A percentile compares a stretch with the other conserved stretches of the same genome.
phyloP scores from a whole-genome alignment of 37 sponge, comb jelly and placozoan genomes.

The Beroe forskalii region DNA sequence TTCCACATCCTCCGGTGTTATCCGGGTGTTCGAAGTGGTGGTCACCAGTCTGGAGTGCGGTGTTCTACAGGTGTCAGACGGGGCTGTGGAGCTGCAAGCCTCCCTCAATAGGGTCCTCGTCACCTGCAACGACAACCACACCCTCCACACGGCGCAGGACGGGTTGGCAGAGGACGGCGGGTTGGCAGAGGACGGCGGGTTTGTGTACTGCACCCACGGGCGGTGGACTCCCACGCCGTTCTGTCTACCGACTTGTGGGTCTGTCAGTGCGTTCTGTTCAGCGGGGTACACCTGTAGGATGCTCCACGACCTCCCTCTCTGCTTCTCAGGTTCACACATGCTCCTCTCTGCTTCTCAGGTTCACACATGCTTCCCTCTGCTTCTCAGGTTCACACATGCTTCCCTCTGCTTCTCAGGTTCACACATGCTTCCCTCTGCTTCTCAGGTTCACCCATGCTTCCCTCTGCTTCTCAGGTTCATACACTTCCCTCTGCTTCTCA shows the following conservation, averaged over 20 bases:
- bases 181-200: not conserved
- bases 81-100: not conserved
- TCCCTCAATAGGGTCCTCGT: not conserved
- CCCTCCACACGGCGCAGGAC: not conserved
- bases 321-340: not conserved
- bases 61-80: not conserved
- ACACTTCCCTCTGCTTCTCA: too few species aligned
- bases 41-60: not conserved
- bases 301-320: not conserved
- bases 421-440: too few species aligned
- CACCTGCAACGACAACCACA: not conserved
- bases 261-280: not conserved
- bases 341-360: too few species aligned
- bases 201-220: not conserved
- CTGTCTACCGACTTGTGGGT: not conserved
- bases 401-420: too few species aligned
- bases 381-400: too few species aligned
- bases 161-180: not conserved
- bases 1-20: not conserved
- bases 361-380: too few species aligned
- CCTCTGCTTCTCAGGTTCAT: too few species aligned
- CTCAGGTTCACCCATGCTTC: too few species aligned
- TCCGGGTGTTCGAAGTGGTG: not conserved
- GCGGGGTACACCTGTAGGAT: not conserved
- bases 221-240: not conserved